Percentiles rank a stretch among this genome's conserved stretches.
Evolutionary conservation across 2,113 vertebrate species (phyloP).

Genomic region (Syngnathus floridae): DNA sequence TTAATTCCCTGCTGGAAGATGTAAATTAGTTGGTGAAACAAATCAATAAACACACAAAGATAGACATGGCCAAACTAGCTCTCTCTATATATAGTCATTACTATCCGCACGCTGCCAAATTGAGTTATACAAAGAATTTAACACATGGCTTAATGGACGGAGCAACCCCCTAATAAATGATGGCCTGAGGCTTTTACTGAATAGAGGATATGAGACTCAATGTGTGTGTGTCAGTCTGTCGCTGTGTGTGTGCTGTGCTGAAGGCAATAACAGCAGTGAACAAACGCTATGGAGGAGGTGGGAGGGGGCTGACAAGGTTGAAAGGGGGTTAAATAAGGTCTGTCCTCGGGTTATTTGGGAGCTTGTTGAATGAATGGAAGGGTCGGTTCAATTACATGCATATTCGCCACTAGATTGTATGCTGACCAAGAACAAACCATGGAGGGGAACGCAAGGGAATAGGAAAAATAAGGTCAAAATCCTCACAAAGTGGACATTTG

Average conservation of each 20-base stretch:
- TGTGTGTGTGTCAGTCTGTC: slow-evolving; percentile 20
- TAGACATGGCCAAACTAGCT: not conserved
- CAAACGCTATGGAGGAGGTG: slow-evolving; percentile 9
- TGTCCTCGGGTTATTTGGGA: slow-evolving; percentile 41
- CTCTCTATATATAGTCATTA: slow-evolving; percentile 42
- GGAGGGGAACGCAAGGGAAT: not conserved
- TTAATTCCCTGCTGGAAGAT: slow-evolving; percentile 4
- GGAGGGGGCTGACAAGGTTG: not conserved
- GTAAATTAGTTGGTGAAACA: slow-evolving; percentile 23
- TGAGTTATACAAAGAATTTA: slow-evolving; percentile 43
- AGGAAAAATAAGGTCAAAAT: not conserved
- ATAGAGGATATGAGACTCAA: slow-evolving; percentile 12
- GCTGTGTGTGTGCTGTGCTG: slow-evolving; percentile 18
- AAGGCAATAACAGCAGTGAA: slow-evolving; percentile 13
- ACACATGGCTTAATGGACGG: slow-evolving; percentile 40
- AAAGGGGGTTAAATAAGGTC: slow-evolving; percentile 17
- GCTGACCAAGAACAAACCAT: not conserved
- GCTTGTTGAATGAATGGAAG: slow-evolving; percentile 31
- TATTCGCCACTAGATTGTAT: not conserved
- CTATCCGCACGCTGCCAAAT: slow-evolving; percentile 32
- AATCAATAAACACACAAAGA: slow-evolving; percentile 9
- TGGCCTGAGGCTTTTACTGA: slow-evolving; percentile 21
- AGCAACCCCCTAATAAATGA: slow-evolving; percentile 32
- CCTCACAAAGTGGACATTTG: not conserved
- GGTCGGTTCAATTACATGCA: not conserved